Evolutionary conservation across 2,797 vertebrate genomes (phyloP).

Genomic region (Steatocranus sp.): DNA sequence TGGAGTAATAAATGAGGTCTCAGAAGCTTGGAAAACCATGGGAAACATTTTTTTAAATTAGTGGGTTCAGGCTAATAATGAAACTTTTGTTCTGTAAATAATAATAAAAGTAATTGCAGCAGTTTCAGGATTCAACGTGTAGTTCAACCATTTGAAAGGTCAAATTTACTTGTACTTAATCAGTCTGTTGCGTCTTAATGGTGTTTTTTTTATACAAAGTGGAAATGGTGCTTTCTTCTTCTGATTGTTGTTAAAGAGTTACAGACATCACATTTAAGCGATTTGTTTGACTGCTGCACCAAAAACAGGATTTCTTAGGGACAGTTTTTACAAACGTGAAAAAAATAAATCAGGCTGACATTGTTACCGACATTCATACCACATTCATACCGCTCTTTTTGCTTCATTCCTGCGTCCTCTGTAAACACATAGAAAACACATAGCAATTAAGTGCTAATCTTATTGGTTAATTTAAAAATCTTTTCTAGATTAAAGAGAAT

Average conservation of each 20-base stretch:
- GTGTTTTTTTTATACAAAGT: background rate
- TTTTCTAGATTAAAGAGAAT: background rate
- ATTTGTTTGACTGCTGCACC: background rate
- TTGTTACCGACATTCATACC: background rate
- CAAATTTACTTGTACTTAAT: background rate
- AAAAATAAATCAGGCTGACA: background rate
- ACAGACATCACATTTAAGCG: background rate
- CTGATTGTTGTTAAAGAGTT: background rate
- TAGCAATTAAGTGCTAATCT: background rate
- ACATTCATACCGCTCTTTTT: background rate
- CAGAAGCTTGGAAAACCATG: background rate
- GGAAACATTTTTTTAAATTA: background rate
- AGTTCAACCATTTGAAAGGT: background rate
- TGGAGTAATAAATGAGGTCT: background rate
- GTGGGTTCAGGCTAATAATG: background rate
- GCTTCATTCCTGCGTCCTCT: background rate
- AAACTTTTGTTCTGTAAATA: background rate
- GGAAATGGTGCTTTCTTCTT: background rate
- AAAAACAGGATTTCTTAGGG: background rate
- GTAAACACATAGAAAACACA: background rate
- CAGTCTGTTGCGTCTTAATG: background rate
- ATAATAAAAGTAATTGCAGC: background rate
- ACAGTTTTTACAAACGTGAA: background rate
- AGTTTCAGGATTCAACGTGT: background rate
- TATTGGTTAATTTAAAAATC: background rate